A percentile compares a stretch with the other conserved stretches of the same genome.
These are phyloP conservation scores for Diphyllodes magnificus DNA, from an alignment of 2,113 vertebrate genomes.

Conservation along the genomic window DNA sequence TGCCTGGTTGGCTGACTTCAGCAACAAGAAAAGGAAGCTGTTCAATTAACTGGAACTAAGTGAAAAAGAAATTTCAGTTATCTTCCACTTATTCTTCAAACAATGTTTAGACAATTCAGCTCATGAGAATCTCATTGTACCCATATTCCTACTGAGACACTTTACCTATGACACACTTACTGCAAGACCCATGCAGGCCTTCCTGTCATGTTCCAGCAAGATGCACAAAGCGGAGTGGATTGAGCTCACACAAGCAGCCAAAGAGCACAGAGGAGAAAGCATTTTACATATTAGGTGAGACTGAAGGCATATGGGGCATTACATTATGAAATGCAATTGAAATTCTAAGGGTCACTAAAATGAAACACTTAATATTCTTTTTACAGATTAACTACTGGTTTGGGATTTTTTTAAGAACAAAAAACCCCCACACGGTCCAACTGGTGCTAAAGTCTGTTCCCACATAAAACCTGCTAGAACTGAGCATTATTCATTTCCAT, in stretches of 20 bases:
- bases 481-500: not conserved
- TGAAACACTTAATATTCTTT: not conserved
- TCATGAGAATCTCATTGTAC: not conserved
- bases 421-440: rapidly evolving
- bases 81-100: not conserved
- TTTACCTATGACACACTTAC: not conserved
- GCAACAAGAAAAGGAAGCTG: not conserved
- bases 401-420: not conserved
- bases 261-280: not conserved
- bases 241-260: not conserved
- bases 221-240: rapidly evolving
- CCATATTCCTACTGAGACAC: not conserved
- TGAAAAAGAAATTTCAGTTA: not conserved
- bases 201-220: not conserved
- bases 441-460: not conserved
- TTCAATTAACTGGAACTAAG: constrained; percentile 1
- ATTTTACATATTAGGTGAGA: not conserved
- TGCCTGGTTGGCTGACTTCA: constrained; percentile 25
- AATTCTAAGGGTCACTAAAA: not conserved
- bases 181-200: not conserved
- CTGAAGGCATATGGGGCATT: not conserved
- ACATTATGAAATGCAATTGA: not conserved
- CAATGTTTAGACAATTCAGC: not conserved
- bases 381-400: not conserved
- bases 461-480: not conserved